Evolutionary conservation across 2,888 invertebrate genomes (phyloP).

Genomic region (Ceramica pisi): DNA sequence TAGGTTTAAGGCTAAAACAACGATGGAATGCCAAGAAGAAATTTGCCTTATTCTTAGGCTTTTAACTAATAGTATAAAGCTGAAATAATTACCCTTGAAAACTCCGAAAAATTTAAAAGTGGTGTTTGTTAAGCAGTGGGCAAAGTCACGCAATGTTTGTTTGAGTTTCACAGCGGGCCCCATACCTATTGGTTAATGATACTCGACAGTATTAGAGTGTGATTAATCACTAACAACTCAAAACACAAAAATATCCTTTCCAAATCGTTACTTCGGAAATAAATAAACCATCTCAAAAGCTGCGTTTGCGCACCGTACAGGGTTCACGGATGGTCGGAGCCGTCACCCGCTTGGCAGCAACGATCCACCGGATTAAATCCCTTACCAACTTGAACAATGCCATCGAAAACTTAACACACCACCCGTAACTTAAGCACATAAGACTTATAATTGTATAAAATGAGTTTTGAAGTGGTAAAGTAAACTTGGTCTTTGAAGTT

Average conservation of each 20-base stretch:
- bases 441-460: slow-evolving; percentile 50
- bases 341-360: slow-evolving; percentile 80
- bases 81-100: too few species aligned
- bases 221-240: not conserved
- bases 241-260: not conserved
- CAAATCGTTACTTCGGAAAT: not conserved
- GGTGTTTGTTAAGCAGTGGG: too few species aligned
- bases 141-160: too few species aligned
- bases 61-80: too few species aligned
- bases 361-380: slow-evolving; percentile 78
- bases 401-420: slow-evolving; percentile 33
- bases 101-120: too few species aligned
- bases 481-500: slow-evolving; percentile 57
- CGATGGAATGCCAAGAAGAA: too few species aligned
- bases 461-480: slow-evolving; percentile 9
- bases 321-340: slow-evolving; percentile 83
- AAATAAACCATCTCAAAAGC: slow-evolving; percentile 32
- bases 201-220: not conserved
- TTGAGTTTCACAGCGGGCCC: too few species aligned
- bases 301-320: slow-evolving; percentile 80
- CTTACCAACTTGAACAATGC: slow-evolving; percentile 64
- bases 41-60: too few species aligned
- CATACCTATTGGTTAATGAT: too few species aligned
- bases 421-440: slow-evolving; percentile 50
- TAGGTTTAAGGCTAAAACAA: too few species aligned